A percentile compares a stretch with the other conserved stretches of the same genome.
Conservation (phyloP, 2,797 vertebrate species). For the Melanotaenia nigrans region DNA sequence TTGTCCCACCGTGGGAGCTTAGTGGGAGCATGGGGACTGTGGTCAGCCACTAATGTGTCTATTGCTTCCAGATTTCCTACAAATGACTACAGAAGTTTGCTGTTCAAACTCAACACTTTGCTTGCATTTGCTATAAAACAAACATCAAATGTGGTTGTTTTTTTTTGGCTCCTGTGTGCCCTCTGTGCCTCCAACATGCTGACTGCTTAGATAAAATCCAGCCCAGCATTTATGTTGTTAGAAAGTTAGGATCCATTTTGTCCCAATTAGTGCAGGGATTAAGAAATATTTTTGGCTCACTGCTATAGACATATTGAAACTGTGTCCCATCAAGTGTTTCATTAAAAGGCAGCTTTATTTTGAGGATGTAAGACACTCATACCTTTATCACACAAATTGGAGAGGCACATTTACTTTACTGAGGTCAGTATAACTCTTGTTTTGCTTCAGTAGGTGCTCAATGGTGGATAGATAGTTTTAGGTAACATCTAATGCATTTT, state of each 20-base stretch:
- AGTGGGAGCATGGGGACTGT: conserved; percentile 68
- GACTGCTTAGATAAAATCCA: conserved; percentile 62
- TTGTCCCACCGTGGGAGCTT: conserved; percentile 78
- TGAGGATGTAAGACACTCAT: conserved; percentile 24
- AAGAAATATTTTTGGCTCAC: conserved; percentile 43
- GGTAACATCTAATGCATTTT: conserved; percentile 42
- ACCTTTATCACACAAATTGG: conserved; percentile 17
- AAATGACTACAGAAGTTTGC: conserved; percentile 50
- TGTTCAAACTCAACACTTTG: conserved; percentile 48
- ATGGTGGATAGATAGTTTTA: conserved; percentile 29
- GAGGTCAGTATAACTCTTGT: conserved; percentile 8
- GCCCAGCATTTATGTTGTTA: conserved; percentile 56
- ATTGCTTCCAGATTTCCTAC: conserved; percentile 84
- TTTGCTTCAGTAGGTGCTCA: conserved; percentile 5
- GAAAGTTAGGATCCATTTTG: conserved; percentile 51
- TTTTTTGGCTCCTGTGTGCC: conserved; percentile 29
- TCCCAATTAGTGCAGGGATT: conserved; percentile 36
- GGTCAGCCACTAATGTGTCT: conserved; percentile 76
- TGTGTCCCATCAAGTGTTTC: conserved; percentile 43
- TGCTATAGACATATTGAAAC: conserved; percentile 48
- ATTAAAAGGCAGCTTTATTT: conserved; percentile 47
- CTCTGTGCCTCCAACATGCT: conserved; percentile 45
- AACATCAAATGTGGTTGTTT: conserved; percentile 45
- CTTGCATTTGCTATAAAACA: conserved; percentile 54
- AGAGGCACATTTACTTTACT: conserved; percentile 16